These are phyloP conservation scores for Sphaeramia orbicularis DNA, from an alignment of 2,797 vertebrate genomes.

Conservation along the genomic window DNA sequence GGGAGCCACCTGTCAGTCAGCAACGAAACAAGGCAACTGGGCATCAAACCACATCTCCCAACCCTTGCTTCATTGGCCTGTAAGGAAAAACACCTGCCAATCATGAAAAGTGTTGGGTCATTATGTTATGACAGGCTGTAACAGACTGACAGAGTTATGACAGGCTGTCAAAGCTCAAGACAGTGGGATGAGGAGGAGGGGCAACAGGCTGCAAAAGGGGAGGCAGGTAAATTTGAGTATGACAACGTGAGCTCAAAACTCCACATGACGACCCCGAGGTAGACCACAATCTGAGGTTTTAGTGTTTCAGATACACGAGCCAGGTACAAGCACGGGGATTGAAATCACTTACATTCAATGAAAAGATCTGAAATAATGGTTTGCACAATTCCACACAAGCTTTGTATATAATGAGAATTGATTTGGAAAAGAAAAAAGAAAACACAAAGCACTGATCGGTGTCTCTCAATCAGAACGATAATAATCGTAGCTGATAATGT, in stretches of 20 bases:
- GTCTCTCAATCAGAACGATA: too few species aligned
- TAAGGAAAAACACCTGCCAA: constrained; percentile 78
- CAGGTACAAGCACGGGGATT: too few species aligned
- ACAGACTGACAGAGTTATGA: constrained; percentile 71
- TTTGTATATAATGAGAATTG: too few species aligned
- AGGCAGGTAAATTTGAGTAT: constrained; percentile 30
- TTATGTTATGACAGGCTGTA: constrained; percentile 77
- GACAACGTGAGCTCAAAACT: constrained; percentile 41
- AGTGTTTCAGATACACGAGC: constrained; percentile 9
- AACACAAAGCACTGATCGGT: too few species aligned
- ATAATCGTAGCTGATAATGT: too few species aligned
- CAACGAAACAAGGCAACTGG: constrained; percentile 48
- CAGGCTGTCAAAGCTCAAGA: constrained; percentile 79
- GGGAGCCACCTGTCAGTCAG: constrained; percentile 65
- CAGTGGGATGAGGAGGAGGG: constrained; percentile 38
- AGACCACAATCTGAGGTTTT: background rate
- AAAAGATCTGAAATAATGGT: too few species aligned
- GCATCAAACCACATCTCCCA: constrained; percentile 49
- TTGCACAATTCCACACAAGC: too few species aligned
- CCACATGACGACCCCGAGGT: background rate
- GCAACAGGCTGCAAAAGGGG: constrained; percentile 32
- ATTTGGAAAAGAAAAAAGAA: too few species aligned
- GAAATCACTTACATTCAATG: background rate
- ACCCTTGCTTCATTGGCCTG: constrained; percentile 57
- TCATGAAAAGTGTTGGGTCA: constrained; percentile 79